Conservation (phyloP, 2,113 vertebrate species). For the Apeltes quadracus region DNA sequence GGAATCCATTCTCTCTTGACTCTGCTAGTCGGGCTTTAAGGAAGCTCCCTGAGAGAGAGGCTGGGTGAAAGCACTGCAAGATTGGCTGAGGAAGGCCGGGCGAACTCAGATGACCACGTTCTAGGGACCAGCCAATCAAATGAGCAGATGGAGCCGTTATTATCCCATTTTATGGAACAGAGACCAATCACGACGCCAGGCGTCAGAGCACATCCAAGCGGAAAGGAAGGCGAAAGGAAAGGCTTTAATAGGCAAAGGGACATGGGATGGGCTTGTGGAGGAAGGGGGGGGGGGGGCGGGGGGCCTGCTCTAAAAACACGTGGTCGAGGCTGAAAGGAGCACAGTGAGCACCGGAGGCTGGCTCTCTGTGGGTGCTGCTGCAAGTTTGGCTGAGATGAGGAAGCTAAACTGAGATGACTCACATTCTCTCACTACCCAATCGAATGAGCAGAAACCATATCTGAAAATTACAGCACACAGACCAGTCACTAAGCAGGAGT, state of each 20-base stretch:
- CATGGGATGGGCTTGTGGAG: slow-evolving; percentile 40
- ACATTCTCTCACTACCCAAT: slow-evolving; percentile 66
- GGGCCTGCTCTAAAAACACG: slow-evolving; percentile 51
- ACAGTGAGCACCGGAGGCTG: slow-evolving; percentile 71
- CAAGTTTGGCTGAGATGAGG: slow-evolving; percentile 72
- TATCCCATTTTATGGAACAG: slow-evolving; percentile 60
- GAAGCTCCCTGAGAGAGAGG: slow-evolving; percentile 80
- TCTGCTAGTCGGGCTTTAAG: slow-evolving; percentile 73
- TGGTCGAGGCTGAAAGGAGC: slow-evolving; percentile 53
- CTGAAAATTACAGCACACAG: slow-evolving; percentile 30
- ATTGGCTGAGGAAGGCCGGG: slow-evolving; percentile 75
- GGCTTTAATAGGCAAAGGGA: slow-evolving; percentile 43
- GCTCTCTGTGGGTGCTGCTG: slow-evolving; percentile 60
- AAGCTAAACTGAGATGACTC: slow-evolving; percentile 78
- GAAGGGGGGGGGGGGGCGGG: slow-evolving; percentile 37
- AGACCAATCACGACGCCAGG: slow-evolving; percentile 48
- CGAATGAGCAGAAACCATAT: slow-evolving; percentile 53
- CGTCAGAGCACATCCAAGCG: slow-evolving; percentile 41
- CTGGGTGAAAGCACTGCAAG: slow-evolving; percentile 79
- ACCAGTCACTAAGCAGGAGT: slow-evolving; percentile 27
- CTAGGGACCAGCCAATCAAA: slow-evolving; percentile 71
- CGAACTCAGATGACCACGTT: slow-evolving; percentile 85
- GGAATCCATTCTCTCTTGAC: slow-evolving; percentile 72
- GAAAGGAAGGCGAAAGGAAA: slow-evolving; percentile 51
- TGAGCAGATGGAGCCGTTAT: slow-evolving; percentile 60